Percentiles rank a stretch among this genome's conserved stretches.
phyloP scores from a whole-genome alignment of 2,113 vertebrate species.

The Sciurus niger region DNA sequence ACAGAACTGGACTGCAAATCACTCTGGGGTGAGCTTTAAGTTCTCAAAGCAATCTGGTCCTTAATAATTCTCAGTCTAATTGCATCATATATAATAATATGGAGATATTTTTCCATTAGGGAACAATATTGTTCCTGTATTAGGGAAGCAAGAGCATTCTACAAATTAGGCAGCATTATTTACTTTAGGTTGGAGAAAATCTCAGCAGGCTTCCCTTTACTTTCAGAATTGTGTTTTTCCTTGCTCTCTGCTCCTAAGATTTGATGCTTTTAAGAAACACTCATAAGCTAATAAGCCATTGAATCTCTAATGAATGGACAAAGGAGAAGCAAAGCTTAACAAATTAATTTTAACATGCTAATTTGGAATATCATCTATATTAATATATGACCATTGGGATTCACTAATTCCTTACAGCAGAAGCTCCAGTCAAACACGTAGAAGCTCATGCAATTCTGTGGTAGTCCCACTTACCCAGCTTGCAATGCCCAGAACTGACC shows the following conservation, averaged over 20 bases:
- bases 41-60: conserved; percentile 21
- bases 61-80: conserved; percentile 55
- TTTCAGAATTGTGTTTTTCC: conserved; percentile 24
- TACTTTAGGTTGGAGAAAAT: conserved; percentile 33
- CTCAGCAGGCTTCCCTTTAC: conserved; percentile 14
- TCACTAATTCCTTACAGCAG: not conserved
- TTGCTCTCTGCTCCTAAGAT: conserved; percentile 25
- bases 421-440: not conserved
- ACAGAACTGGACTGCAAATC: not conserved
- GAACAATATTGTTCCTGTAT: not conserved
- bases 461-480: not conserved
- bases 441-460: not conserved
- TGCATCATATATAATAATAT: not conserved
- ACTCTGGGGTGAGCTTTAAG: conserved; percentile 11
- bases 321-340: conserved; percentile 20
- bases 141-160: not conserved
- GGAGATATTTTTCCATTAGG: conserved; percentile 15
- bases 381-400: not conserved
- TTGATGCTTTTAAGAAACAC: not conserved
- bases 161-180: not conserved
- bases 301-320: not conserved
- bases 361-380: not conserved
- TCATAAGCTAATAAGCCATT: conserved; percentile 19
- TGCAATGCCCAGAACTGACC: not conserved
- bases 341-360: conserved; percentile 19